A percentile compares a stretch with the other conserved stretches of the same genome.
Conservation (phyloP, 2,888 invertebrate genomes). For the Asteroscopus sphinx region DNA sequence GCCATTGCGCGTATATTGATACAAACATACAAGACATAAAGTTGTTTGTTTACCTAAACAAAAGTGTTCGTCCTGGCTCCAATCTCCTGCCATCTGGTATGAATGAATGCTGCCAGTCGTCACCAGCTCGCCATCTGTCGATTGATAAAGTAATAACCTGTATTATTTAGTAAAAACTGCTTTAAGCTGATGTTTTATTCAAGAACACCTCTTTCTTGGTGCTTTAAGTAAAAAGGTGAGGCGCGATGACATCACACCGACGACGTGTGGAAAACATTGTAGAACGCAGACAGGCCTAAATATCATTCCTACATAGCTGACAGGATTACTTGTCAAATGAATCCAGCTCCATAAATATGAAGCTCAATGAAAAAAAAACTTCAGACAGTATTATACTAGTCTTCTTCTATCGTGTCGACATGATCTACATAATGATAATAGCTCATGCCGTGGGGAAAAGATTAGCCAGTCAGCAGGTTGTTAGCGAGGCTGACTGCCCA, state of each 20-base stretch:
- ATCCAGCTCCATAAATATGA: background rate
- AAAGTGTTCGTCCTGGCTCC: background rate
- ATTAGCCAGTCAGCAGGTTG: too few relatives aligned
- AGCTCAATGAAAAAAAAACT: background rate
- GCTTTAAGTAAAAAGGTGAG: conserved; percentile 37
- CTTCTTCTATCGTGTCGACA: too few relatives aligned
- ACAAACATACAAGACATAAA: conserved; percentile 18
- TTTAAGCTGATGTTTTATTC: conserved; percentile 46
- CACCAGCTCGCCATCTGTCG: conserved; percentile 48
- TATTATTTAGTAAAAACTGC: conserved; percentile 47
- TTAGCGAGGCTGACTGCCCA: too few relatives aligned
- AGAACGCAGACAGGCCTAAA: background rate
- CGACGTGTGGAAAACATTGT: conserved; percentile 9
- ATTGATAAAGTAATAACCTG: conserved; percentile 50
- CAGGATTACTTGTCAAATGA: conserved; percentile 8
- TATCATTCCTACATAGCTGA: conserved; percentile 7
- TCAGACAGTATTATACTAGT: too few relatives aligned
- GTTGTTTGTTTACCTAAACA: conserved; percentile 40
- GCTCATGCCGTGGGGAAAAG: too few relatives aligned
- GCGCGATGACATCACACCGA: conserved; percentile 20
- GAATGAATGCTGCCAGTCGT: conserved; percentile 3
- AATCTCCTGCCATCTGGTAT: background rate
- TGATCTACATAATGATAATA: too few relatives aligned
- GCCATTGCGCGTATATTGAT: conserved; percentile 33
- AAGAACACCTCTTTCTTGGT: conserved; percentile 18